These are phyloP conservation scores for Lycia hirtaria DNA, from an alignment of 2,888 invertebrate genomes.

Conservation along the genomic window DNA sequence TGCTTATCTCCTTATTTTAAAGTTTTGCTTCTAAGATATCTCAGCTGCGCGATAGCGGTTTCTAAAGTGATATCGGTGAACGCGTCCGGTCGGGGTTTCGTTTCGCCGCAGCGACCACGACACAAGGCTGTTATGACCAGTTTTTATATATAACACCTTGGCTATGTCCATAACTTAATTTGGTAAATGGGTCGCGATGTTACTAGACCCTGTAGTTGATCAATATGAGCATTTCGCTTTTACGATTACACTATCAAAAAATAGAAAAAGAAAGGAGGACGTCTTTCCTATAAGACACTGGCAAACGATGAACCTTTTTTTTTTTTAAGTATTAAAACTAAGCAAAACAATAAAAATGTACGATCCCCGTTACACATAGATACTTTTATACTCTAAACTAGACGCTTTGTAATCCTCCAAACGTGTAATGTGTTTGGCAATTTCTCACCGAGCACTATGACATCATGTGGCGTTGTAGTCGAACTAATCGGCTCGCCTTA, in stretches of 20 bases:
- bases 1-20: constrained; percentile 12
- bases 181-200: constrained; percentile 35
- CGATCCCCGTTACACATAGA: too few relatives aligned
- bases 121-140: constrained; percentile 50
- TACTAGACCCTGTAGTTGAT: background rate
- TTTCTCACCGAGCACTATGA: too few relatives aligned
- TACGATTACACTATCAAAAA: background rate
- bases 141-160: constrained; percentile 50
- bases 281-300: too few relatives aligned
- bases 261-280: too few relatives aligned
- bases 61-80: constrained; percentile 69
- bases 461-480: too few relatives aligned
- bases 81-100: constrained; percentile 63
- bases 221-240: background rate
- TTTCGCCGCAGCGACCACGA: constrained; percentile 50
- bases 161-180: constrained; percentile 21
- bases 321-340: too few relatives aligned
- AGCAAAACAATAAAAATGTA: too few relatives aligned
- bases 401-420: too few relatives aligned
- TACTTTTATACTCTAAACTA: too few relatives aligned
- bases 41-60: constrained; percentile 54
- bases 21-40: constrained; percentile 26
- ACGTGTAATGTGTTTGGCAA: too few relatives aligned
- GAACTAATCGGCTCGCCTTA: too few relatives aligned
- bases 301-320: too few relatives aligned